Percentiles rank a stretch among this genome's conserved stretches.
phyloP scores from a whole-genome alignment of 2,888 invertebrate genomes.

The Mamestra brassicae region DNA sequence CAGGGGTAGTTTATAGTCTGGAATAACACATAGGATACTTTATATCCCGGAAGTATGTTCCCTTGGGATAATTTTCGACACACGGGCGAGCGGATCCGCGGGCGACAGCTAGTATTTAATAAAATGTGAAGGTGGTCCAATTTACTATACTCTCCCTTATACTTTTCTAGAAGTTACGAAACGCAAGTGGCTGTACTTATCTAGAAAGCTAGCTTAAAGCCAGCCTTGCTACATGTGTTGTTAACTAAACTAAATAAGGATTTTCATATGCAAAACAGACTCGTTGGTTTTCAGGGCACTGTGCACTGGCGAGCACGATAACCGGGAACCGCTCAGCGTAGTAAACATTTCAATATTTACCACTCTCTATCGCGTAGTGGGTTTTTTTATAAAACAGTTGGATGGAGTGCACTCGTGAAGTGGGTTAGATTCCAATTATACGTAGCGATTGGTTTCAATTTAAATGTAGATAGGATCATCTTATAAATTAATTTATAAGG shows the following conservation, averaged over 20 bases:
- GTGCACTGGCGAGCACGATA: constrained; percentile 61
- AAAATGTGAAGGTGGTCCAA: neutral
- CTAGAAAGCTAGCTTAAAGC: constrained; percentile 8
- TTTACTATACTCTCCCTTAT: too few species aligned
- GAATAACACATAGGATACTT: too few species aligned
- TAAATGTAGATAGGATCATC: neutral
- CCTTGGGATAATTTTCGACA: too few species aligned
- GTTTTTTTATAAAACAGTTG: constrained; percentile 40
- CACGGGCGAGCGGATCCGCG: too few species aligned
- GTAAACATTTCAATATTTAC: constrained; percentile 71
- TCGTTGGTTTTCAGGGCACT: constrained; percentile 46
- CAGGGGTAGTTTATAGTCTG: too few species aligned
- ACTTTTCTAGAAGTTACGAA: neutral
- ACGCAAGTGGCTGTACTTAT: constrained; percentile 3
- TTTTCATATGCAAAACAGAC: constrained; percentile 69
- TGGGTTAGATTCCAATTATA: neutral
- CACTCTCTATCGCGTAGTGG: constrained; percentile 41
- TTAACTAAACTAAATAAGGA: constrained; percentile 61
- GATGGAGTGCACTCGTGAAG: constrained; percentile 1
- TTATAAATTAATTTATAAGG: neutral
- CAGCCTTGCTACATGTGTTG: neutral
- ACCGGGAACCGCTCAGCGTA: constrained; percentile 54
- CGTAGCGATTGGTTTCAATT: neutral
- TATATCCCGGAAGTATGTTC: too few species aligned
- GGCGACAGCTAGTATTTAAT: neutral